Percentiles rank a stretch among this genome's conserved stretches.
phyloP scores from a whole-genome alignment of 2,113 vertebrate genomes.

The Peromyscus californicus region DNA sequence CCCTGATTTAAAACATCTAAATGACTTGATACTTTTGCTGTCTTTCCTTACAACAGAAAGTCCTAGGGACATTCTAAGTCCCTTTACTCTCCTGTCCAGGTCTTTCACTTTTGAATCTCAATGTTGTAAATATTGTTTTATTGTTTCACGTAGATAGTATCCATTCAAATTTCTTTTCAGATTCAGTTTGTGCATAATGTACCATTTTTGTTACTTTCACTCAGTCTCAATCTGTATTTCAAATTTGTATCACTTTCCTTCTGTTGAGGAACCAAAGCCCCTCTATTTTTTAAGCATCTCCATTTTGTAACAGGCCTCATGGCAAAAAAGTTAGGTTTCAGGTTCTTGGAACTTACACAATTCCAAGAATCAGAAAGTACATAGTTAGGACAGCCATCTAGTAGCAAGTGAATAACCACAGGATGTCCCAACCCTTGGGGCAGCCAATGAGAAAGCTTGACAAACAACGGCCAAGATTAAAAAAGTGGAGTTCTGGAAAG shows the following conservation, averaged over 20 bases:
- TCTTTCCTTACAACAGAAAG: not conserved
- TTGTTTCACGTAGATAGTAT: not conserved
- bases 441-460: too few species aligned
- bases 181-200: not conserved
- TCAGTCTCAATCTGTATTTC: not conserved
- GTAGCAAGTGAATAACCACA: too few species aligned
- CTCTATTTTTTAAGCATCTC: too few species aligned
- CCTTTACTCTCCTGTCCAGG: not conserved
- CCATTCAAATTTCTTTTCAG: not conserved
- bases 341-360: too few species aligned
- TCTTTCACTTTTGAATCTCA: not conserved
- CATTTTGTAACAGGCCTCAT: too few species aligned
- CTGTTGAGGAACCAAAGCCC: not conserved
- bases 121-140: not conserved
- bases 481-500: too few species aligned
- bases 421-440: too few species aligned
- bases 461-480: too few species aligned
- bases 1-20: not conserved
- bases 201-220: not conserved
- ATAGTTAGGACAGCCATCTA: too few species aligned
- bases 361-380: too few species aligned
- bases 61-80: not conserved
- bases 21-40: not conserved
- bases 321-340: too few species aligned
- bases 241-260: not conserved